Percentiles rank a stretch among this genome's conserved stretches.
phyloP scores from a whole-genome alignment of 2,888 invertebrate genomes.

The Apotomis turbidana region DNA sequence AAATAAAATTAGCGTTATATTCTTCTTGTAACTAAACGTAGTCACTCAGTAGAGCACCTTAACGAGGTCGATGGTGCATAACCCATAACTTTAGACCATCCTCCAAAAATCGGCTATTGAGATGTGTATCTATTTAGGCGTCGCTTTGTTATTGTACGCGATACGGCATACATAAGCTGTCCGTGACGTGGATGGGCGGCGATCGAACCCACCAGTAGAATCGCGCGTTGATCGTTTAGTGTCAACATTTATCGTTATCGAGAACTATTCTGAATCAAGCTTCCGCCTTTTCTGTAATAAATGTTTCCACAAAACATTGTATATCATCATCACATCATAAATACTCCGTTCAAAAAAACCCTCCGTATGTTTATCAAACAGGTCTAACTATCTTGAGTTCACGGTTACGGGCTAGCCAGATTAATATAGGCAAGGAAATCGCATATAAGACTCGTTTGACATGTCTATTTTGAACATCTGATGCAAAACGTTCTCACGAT shows the following conservation, averaged over 20 bases:
- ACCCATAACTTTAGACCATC: background rate
- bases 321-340: no score
- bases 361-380: conserved; percentile 3
- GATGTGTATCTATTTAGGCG: conserved; percentile 27
- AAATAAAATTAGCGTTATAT: no score
- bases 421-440: background rate
- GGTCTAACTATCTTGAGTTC: conserved; percentile 2
- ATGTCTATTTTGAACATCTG: conserved; percentile 44
- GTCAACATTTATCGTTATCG: conserved; percentile 35
- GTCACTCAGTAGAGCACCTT: no score
- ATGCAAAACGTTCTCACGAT: conserved; percentile 57
- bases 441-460: conserved; percentile 6
- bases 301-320: conserved; percentile 14
- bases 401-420: background rate
- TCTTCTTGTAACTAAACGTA: no score
- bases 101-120: conserved; percentile 36
- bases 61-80: no score
- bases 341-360: conserved; percentile 8
- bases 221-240: conserved; percentile 31
- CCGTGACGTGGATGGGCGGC: conserved; percentile 54
- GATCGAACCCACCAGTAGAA: conserved; percentile 55
- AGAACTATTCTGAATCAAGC: conserved; percentile 26
- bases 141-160: conserved; percentile 28
- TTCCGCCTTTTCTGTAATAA: background rate
- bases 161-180: conserved; percentile 13